Conservation (phyloP, 1,140 invertebrate genomes). For the Ceratoteleas bidentatus region DNA sequence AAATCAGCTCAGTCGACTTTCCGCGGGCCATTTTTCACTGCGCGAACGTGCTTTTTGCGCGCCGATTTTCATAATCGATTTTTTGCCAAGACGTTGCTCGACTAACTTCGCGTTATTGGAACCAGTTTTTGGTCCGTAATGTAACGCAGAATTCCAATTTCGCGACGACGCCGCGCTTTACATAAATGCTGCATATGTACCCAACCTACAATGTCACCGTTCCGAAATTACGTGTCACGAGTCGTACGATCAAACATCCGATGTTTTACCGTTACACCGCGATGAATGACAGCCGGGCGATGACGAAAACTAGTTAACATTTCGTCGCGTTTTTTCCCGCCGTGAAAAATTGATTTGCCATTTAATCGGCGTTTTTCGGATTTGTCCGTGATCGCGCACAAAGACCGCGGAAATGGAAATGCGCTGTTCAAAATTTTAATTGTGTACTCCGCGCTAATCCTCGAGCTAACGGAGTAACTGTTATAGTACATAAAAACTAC, state of each 20-base stretch:
- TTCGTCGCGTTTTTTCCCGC: not conserved
- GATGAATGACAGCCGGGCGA: not conserved
- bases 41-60: not conserved
- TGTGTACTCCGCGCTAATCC: no score
- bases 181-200: constrained; percentile 28
- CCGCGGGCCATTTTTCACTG: not conserved
- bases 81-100: constrained; percentile 23
- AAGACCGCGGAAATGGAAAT: no score
- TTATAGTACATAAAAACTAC: no score
- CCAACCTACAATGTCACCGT: not conserved
- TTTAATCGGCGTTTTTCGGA: not conserved
- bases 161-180: constrained; percentile 12
- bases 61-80: constrained; percentile 29
- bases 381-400: no score
- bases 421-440: no score
- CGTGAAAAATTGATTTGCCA: not conserved
- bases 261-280: not conserved
- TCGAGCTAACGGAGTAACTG: no score
- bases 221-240: constrained; percentile 7
- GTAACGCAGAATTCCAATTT: constrained; percentile 27
- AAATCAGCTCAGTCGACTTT: constrained; percentile 1
- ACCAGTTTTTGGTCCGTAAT: constrained; percentile 23
- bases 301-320: not conserved
- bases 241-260: not conserved
- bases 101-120: constrained; percentile 33